These are phyloP conservation scores for Cichlasoma orientale DNA, from an alignment of 2,797 vertebrate species.

Conservation along the genomic window DNA sequence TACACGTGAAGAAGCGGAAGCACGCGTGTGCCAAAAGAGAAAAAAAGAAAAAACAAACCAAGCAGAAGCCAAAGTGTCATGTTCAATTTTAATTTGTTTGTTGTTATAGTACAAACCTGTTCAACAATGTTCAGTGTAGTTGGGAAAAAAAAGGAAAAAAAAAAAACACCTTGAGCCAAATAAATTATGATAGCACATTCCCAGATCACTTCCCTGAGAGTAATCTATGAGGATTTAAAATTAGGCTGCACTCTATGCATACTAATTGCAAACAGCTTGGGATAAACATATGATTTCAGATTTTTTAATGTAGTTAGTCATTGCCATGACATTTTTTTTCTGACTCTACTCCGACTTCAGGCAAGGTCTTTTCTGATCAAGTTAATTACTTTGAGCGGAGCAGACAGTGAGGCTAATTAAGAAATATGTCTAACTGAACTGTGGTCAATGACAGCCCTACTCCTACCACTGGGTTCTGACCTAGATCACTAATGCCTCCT, in stretches of 20 bases:
- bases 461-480: constrained; percentile 73
- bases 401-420: constrained; percentile 81
- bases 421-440: constrained; percentile 75
- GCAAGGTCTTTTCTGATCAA: constrained; percentile 79
- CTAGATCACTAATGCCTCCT: constrained; percentile 75
- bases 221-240: constrained; percentile 73
- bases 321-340: constrained; percentile 48
- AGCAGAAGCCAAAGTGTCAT: constrained; percentile 58
- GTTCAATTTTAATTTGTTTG: constrained; percentile 71
- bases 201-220: constrained; percentile 62
- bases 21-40: not conserved
- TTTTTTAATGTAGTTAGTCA: constrained; percentile 65
- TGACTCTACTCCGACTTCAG: constrained; percentile 62
- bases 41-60: constrained; percentile 34
- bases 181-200: constrained; percentile 64
- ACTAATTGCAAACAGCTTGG: constrained; percentile 68
- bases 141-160: not conserved
- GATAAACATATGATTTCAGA: constrained; percentile 73
- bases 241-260: constrained; percentile 61
- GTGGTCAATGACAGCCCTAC: constrained; percentile 74
- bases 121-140: constrained; percentile 43
- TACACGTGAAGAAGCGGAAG: not conserved
- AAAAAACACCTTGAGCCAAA: constrained; percentile 64
- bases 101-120: constrained; percentile 57
- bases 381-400: constrained; percentile 78